These are phyloP conservation scores for Dendrocincla fuliginosa DNA, from an alignment of 2,797 vertebrate genomes.

Conservation along the genomic window DNA sequence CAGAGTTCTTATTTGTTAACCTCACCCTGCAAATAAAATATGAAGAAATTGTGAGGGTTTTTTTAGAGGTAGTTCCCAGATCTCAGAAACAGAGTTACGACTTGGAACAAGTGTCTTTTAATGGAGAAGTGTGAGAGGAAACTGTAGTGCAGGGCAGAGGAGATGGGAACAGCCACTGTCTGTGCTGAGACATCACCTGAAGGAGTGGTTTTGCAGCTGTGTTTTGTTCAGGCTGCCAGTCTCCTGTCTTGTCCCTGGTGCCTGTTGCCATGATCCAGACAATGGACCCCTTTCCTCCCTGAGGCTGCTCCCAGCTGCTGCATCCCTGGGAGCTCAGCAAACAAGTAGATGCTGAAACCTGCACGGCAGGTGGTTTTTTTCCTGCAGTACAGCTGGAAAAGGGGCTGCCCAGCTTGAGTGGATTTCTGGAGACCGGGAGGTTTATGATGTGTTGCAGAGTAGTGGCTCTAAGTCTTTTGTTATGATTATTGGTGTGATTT, in stretches of 20 bases:
- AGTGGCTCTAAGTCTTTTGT: background rate
- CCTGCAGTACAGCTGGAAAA: background rate
- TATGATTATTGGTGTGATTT: background rate
- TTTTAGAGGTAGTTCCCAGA: background rate
- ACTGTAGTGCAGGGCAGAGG: background rate
- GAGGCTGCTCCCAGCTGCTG: background rate
- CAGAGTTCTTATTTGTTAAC: background rate
- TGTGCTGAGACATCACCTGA: background rate
- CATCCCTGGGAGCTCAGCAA: background rate
- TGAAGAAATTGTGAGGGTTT: background rate
- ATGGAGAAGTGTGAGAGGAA: background rate
- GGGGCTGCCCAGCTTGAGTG: background rate
- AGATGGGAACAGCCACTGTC: background rate
- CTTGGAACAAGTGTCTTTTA: background rate
- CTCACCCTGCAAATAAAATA: background rate
- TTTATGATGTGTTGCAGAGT: background rate
- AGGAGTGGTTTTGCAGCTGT: background rate
- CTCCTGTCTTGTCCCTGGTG: background rate
- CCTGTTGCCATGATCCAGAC: background rate
- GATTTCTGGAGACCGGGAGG: background rate
- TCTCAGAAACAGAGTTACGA: background rate
- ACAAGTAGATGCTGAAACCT: background rate
- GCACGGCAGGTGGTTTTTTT: background rate
- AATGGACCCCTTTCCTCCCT: background rate
- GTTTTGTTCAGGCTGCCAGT: background rate